A percentile compares a stretch with the other conserved stretches of the same genome.
phyloP scores from a whole-genome alignment of 2,797 vertebrate species.

The Gymnoscopelus braueri region DNA sequence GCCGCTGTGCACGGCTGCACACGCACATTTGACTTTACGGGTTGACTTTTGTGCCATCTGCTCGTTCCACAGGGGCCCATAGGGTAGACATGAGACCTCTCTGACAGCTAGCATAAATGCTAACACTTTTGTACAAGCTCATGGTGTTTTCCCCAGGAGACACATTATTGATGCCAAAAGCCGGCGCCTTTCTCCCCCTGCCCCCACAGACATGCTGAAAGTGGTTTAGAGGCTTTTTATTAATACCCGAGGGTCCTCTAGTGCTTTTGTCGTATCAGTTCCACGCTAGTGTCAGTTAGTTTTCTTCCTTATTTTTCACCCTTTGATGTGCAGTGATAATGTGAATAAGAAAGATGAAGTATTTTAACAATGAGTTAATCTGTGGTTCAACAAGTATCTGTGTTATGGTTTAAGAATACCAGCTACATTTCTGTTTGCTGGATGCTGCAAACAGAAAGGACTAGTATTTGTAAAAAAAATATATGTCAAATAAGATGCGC shows the following conservation, averaged over 20 bases:
- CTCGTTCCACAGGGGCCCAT: constrained; percentile 31
- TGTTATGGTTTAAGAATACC: too few relatives aligned
- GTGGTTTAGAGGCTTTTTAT: too few relatives aligned
- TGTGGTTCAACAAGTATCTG: too few relatives aligned
- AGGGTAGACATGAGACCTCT: constrained; percentile 39
- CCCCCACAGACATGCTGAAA: neutral
- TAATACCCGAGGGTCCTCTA: constrained; percentile 18
- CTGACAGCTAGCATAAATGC: constrained; percentile 11
- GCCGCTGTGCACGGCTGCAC: neutral
- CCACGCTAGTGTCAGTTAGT: constrained; percentile 43
- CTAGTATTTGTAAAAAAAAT: too few relatives aligned
- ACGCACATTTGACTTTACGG: constrained; percentile 71
- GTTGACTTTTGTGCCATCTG: constrained; percentile 74
- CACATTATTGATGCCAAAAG: constrained; percentile 21
- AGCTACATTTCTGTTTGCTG: too few relatives aligned
- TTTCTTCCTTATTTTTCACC: neutral
- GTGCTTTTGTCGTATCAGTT: constrained; percentile 38
- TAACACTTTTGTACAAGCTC: constrained; percentile 23
- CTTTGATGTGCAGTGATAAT: neutral
- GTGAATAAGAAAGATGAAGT: too few relatives aligned
- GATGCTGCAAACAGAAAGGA: too few relatives aligned
- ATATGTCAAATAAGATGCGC: too few relatives aligned
- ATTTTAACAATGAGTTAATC: too few relatives aligned
- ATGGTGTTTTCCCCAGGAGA: constrained; percentile 46
- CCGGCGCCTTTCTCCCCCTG: constrained; percentile 25